phyloP scores from a whole-genome alignment of 2,113 vertebrate species.

The Jaculus jaculus region DNA sequence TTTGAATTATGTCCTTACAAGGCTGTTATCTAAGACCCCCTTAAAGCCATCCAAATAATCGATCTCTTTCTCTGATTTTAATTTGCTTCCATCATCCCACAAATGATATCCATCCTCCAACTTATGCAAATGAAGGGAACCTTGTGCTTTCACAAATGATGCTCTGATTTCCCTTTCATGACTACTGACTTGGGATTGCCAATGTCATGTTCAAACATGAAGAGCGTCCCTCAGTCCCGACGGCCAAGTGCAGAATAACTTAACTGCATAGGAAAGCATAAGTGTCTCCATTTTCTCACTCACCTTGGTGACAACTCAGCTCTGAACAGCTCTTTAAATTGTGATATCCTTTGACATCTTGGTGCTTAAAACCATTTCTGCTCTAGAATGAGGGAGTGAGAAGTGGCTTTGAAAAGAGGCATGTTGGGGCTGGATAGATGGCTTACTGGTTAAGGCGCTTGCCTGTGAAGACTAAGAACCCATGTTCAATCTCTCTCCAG shows the following conservation, averaged over 20 bases:
- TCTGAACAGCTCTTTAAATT: background rate
- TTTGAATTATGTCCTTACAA: background rate
- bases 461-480: no score
- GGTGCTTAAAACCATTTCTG: background rate
- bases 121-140: background rate
- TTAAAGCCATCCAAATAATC: background rate
- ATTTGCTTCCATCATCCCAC: background rate
- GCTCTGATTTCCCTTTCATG: background rate
- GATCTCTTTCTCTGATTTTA: background rate
- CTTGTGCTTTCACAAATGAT: background rate
- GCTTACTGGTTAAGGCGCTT: no score
- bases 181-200: background rate
- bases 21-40: background rate
- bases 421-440: background rate
- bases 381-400: background rate
- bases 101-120: background rate
- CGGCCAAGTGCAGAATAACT: background rate
- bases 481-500: no score
- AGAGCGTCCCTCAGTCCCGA: background rate
- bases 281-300: background rate
- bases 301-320: background rate
- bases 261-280: fast-evolving
- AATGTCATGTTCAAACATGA: background rate
- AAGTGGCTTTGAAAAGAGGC: background rate
- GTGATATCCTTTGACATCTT: background rate